A percentile compares a stretch with the other conserved stretches of the same genome.
Evolutionary conservation across 2,888 invertebrate species (phyloP).

Genomic region (Argyra leucocephala): DNA sequence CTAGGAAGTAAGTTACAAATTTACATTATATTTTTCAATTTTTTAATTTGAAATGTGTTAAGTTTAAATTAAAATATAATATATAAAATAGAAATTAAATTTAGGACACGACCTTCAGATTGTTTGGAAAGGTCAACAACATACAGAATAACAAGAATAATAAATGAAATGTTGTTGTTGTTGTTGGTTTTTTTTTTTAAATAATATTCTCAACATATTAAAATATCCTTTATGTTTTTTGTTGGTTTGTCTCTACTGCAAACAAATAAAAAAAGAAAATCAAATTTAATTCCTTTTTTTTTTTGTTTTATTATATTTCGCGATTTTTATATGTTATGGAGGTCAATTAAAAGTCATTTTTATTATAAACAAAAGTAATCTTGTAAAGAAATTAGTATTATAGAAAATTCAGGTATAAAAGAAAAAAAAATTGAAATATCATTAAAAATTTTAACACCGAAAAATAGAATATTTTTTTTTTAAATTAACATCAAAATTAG

Average conservation of each 20-base stretch:
- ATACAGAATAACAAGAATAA: not conserved
- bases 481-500: no score
- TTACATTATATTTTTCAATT: not conserved
- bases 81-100: conserved; percentile 7
- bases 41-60: not conserved
- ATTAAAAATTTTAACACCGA: no score
- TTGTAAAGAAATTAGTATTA: no score
- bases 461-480: no score
- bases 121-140: conserved; percentile 17
- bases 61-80: not conserved
- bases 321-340: conserved; percentile 15
- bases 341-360: conserved; percentile 34
- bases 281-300: no score
- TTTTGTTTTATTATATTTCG: no score
- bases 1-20: conserved; percentile 49
- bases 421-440: no score
- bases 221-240: not conserved
- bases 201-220: not conserved
- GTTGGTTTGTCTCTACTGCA: no score
- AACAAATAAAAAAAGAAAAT: no score
- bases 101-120: conserved; percentile 18
- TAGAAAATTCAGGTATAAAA: no score
- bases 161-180: not conserved
- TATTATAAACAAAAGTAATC: no score
- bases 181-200: not conserved